Evolutionary conservation across 2,113 vertebrate species (phyloP).

Genomic region (Centropristis striata): DNA sequence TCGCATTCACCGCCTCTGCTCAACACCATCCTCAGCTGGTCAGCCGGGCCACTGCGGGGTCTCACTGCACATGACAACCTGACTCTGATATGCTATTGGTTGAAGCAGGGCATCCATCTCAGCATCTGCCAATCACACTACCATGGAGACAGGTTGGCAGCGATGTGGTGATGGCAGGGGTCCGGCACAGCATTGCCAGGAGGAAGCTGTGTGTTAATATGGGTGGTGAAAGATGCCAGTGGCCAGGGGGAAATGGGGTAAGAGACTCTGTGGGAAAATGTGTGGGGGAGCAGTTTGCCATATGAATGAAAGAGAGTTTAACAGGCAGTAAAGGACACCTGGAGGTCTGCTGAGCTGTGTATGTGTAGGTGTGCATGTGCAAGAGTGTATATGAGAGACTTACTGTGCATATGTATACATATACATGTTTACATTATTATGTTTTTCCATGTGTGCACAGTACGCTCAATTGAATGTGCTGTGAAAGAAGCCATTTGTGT

Average conservation of each 20-base stretch:
- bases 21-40: conserved; percentile 59
- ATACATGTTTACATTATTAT: conserved; percentile 36
- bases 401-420: conserved; percentile 15
- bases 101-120: conserved; percentile 64
- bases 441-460: conserved; percentile 16
- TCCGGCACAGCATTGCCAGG: conserved; percentile 75
- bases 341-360: conserved; percentile 40
- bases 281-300: conserved; percentile 48
- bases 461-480: not conserved
- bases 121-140: conserved; percentile 80
- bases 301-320: conserved; percentile 64
- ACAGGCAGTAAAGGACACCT: conserved; percentile 65
- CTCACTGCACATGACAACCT: conserved; percentile 56
- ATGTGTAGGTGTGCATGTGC: conserved; percentile 19
- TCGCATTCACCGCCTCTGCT: conserved; percentile 54
- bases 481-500: conserved; percentile 25
- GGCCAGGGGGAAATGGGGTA: conserved; percentile 50
- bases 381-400: not conserved
- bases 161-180: conserved; percentile 69
- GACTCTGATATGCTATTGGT: conserved; percentile 69
- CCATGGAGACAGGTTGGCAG: conserved; percentile 78
- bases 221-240: conserved; percentile 74
- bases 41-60: conserved; percentile 54
- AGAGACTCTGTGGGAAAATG: conserved; percentile 77
- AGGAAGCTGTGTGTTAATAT: conserved; percentile 83